Evolutionary conservation across 2,888 invertebrate genomes (phyloP).

Genomic region (Drosophila mercatorum): DNA sequence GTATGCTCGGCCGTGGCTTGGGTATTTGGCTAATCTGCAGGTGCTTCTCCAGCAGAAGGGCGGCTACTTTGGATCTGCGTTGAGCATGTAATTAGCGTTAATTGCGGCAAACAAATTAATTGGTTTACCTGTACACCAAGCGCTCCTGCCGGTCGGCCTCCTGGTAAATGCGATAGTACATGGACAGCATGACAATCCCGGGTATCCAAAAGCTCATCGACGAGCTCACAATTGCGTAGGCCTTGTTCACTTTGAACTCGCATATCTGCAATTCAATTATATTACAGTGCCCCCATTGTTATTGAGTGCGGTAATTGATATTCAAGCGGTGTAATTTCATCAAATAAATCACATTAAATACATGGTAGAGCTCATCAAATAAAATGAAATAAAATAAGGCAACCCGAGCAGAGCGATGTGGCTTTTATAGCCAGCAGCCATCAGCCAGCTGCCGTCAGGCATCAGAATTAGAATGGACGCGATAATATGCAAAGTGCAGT

Average conservation of each 20-base stretch:
- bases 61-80: slow-evolving; percentile 93
- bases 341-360: slow-evolving; percentile 45
- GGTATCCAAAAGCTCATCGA: slow-evolving; percentile 97
- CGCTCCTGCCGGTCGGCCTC: slow-evolving; percentile 94
- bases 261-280: slow-evolving; percentile 85
- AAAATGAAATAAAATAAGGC: not conserved
- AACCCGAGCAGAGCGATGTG: not conserved
- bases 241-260: slow-evolving; percentile 93
- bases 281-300: slow-evolving; percentile 13
- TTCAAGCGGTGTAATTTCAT: slow-evolving; percentile 18
- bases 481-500: slow-evolving; percentile 42
- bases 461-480: slow-evolving; percentile 3
- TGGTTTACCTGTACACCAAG: slow-evolving; percentile 91
- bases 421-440: slow-evolving; percentile 11
- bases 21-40: slow-evolving; percentile 95
- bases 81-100: slow-evolving; percentile 52
- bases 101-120: slow-evolving; percentile 47
- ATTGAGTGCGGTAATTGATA: slow-evolving; percentile 11
- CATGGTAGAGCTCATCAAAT: slow-evolving; percentile 7
- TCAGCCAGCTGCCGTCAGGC: not conserved
- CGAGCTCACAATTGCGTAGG: slow-evolving; percentile 94
- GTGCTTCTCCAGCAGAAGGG: slow-evolving; percentile 93
- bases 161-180: slow-evolving; percentile 95
- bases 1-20: slow-evolving; percentile 88
- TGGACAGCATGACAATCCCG: slow-evolving; percentile 95